These are phyloP conservation scores for Lytechinus pictus DNA, from an alignment of 35 echinoderm and acorn worm genomes.

Conservation along the genomic window DNA sequence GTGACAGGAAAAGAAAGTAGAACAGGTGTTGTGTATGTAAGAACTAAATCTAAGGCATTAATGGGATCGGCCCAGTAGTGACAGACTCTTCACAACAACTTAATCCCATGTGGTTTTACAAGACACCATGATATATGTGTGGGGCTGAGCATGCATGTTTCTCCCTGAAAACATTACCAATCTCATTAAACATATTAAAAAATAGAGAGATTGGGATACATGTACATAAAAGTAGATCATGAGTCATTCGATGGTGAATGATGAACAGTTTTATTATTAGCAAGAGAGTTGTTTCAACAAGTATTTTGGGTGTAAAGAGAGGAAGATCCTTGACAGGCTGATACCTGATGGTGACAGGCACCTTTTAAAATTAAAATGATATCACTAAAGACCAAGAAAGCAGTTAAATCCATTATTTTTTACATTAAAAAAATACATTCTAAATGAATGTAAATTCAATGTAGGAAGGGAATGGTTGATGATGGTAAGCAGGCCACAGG, in stretches of 20 bases:
- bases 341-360: not conserved
- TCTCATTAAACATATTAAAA: not conserved
- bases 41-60: constrained; percentile 14
- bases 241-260: not conserved
- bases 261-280: not conserved
- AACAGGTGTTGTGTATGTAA: constrained; percentile 47
- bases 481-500: not conserved
- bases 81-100: constrained; percentile 54
- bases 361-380: not conserved
- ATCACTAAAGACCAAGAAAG: not conserved
- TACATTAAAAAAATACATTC: not conserved
- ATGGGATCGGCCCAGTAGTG: constrained; percentile 40
- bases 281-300: not conserved
- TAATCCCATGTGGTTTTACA: constrained; percentile 28
- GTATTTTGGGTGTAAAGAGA: not conserved
- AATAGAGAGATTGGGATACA: not conserved
- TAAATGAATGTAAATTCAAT: not conserved
- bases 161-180: not conserved
- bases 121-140: constrained; percentile 27
- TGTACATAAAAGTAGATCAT: not conserved
- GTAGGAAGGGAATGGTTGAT: not conserved
- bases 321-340: not conserved
- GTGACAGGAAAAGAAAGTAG: constrained; percentile 5
- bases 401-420: not conserved
- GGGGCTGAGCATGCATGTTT: not conserved